Evolutionary conservation across 2,113 vertebrate genomes (phyloP), one percentile per base, ranked within the genome.

Genomic region (Corvus cornix): DNA sequence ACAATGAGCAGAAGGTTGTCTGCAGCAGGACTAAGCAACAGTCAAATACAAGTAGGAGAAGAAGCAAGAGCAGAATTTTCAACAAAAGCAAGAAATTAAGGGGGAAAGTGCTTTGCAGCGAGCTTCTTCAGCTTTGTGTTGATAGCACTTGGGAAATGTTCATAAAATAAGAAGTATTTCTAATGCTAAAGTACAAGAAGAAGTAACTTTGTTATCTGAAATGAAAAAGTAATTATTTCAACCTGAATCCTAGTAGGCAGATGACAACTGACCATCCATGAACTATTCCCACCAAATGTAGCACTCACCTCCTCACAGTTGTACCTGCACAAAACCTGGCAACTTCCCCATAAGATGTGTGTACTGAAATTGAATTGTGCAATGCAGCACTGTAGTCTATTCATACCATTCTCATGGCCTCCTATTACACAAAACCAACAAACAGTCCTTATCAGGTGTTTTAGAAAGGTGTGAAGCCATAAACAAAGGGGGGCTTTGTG

Each of bases 291-390:
- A 58, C 44, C 31, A 83, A 52, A 59, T 11, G 18, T 41, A 69
- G 11, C 24, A n/a, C 30, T 58, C 16, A 13, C 5, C 14, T 84
- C 31, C 49, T 48, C 7, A 11, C 0, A 31, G 15, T 1, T 46
- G n/a, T 17, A 77, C n/a, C 64, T 59, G 55, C 31, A 55, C 39
- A 70, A 70, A 39, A 62, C 9, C 10, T 7, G 10, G 33, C 2
- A 2, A 43, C 5, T 16, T 63, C 35, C 64, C 30, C 2, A 0
- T 33, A 33, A 76, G 6, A 21, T 4, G 7, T 3, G 5, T 15
- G 26, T 2, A 48, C 10, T 31, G 63, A 60, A 59, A 82, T 0
- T 4, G 1, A 67, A 68, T 2, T 31, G 7, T 46, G 51, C n/a
- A 33, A 24, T 14, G 26, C 33, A 72, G 44, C 27, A 10, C 2